Conservation (phyloP, 2,888 invertebrate species). For the Mythimna loreyi region DNA sequence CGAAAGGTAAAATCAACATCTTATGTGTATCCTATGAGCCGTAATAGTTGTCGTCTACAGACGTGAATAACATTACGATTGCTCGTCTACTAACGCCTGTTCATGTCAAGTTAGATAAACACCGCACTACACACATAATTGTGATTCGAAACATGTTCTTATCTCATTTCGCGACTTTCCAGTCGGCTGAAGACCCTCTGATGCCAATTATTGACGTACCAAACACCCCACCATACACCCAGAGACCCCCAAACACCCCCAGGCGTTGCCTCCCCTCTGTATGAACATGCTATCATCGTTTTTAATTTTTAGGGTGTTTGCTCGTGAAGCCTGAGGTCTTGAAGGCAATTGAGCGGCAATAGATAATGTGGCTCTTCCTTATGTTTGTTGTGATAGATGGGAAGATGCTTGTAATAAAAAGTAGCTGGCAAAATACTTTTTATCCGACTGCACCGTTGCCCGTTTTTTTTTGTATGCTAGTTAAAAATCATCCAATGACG, state of each 20-base stretch:
- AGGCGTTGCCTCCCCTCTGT: slow-evolving; percentile 40
- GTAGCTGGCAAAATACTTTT: too few relatives aligned
- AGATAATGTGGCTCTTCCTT: slow-evolving; percentile 40
- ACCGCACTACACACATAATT: slow-evolving; percentile 19
- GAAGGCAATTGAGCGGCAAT: slow-evolving; percentile 44
- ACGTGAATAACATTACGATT: not conserved
- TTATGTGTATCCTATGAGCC: too few relatives aligned
- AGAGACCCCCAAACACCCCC: slow-evolving; percentile 22
- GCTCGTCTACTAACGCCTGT: not conserved
- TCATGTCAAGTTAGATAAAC: slow-evolving; percentile 8
- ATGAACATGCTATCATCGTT: slow-evolving; percentile 34
- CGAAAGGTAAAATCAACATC: too few relatives aligned
- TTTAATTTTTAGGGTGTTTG: slow-evolving; percentile 54
- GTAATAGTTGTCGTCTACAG: not conserved
- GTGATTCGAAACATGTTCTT: slow-evolving; percentile 42
- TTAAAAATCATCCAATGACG: too few relatives aligned
- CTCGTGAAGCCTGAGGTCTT: slow-evolving; percentile 39
- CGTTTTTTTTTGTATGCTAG: too few relatives aligned
- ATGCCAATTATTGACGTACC: slow-evolving; percentile 45
- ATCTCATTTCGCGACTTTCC: slow-evolving; percentile 54
- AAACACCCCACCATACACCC: slow-evolving; percentile 1
- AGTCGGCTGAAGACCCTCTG: slow-evolving; percentile 58
- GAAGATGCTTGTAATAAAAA: not conserved
- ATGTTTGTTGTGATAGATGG: not conserved
- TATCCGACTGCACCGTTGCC: too few relatives aligned